Evolutionary conservation across 2,888 invertebrate genomes (phyloP).

Genomic region (Cryptocephalus primarius): DNA sequence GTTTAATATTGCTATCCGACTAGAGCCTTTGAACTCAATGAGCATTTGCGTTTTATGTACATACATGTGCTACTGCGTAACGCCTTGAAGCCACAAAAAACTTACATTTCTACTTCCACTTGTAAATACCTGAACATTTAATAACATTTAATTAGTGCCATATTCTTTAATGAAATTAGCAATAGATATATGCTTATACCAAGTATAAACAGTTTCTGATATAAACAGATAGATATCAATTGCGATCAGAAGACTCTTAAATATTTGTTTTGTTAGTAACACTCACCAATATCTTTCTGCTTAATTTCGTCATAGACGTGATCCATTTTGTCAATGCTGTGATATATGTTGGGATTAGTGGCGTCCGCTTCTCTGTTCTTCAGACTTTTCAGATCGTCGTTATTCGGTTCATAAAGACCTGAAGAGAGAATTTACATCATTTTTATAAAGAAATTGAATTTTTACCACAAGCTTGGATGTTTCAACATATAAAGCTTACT

Average conservation of each 20-base stretch:
- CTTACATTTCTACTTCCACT: neutral
- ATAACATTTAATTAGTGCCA: neutral
- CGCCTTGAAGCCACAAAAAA: neutral
- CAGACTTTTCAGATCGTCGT: conserved; percentile 55
- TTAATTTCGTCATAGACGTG: conserved; percentile 87
- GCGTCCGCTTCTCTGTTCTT: conserved; percentile 80
- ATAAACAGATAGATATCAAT: conserved; percentile 3
- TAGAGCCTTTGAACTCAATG: no score
- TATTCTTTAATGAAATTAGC: no score
- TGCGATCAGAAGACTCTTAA: conserved; percentile 17
- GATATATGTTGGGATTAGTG: conserved; percentile 79
- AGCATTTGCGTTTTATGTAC: no score
- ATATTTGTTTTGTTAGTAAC: neutral
- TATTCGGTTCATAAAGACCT: conserved; percentile 40
- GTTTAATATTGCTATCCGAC: no score
- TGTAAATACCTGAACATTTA: neutral
- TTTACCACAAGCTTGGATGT: neutral
- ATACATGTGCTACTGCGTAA: no score
- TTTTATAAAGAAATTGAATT: neutral
- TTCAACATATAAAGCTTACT: conserved; percentile 1
- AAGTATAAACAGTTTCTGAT: neutral
- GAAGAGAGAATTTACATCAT: conserved; percentile 28
- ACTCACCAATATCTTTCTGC: conserved; percentile 54
- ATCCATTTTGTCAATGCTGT: conserved; percentile 68
- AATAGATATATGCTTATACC: no score